These are phyloP conservation scores for Aspidapion aeneum DNA, from an alignment of 2,888 invertebrate species.

Conservation along the genomic window DNA sequence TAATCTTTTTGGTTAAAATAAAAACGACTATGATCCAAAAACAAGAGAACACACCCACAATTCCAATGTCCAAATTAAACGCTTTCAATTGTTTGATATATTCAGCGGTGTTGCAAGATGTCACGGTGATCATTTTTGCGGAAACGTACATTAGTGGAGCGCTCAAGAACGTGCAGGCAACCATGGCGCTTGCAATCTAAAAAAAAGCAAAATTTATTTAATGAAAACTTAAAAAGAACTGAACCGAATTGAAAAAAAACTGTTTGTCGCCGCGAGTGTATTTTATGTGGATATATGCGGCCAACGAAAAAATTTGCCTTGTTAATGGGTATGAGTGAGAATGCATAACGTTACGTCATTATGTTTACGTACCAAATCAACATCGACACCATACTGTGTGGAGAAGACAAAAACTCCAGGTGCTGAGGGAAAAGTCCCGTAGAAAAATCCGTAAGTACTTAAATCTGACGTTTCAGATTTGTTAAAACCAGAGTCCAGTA, in stretches of 20 bases:
- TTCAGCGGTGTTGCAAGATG: conserved; percentile 64
- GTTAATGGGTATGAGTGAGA: too few species aligned
- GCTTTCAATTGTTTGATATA: conserved; percentile 72
- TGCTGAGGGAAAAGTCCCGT: conserved; percentile 94
- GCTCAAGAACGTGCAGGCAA: conserved; percentile 90
- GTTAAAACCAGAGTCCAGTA: conserved; percentile 65
- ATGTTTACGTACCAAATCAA: conserved; percentile 73
- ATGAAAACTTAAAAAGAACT: too few species aligned
- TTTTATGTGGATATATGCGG: too few species aligned
- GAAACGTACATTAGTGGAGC: conserved; percentile 95
- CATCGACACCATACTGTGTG: conserved; percentile 78
- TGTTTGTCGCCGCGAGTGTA: too few species aligned
- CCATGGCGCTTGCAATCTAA: conserved; percentile 90
- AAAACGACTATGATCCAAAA: conserved; percentile 77
- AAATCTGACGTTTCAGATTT: conserved; percentile 74
- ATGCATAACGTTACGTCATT: too few species aligned
- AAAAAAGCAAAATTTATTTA: conserved; percentile 18
- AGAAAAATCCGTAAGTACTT: conserved; percentile 91
- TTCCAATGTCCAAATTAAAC: conserved; percentile 82
- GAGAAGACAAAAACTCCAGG: conserved; percentile 96
- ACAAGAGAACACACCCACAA: conserved; percentile 71
- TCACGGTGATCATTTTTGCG: conserved; percentile 85
- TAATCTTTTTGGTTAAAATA: conserved; percentile 69
- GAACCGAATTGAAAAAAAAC: too few species aligned
- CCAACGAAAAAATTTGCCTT: too few species aligned